Evolutionary conservation across 2,113 vertebrate genomes (phyloP), one percentile per base, ranked within the genome.

Genomic region (Diadophis punctatus): DNA sequence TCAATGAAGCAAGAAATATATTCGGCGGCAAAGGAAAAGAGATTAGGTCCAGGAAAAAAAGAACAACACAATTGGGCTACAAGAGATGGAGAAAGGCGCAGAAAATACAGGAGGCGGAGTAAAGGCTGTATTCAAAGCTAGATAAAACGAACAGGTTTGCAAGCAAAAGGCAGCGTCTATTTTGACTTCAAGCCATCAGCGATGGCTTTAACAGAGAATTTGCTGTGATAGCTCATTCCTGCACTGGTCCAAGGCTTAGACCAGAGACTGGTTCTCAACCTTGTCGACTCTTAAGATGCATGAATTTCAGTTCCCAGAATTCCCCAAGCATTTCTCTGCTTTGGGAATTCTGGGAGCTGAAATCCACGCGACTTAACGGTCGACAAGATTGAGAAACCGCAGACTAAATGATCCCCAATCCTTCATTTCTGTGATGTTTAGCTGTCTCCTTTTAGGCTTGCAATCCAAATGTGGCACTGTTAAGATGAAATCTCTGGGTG

Each of bases 191-290:
- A 39, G 51, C 51, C 46, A 14, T 63, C 56, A 10, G 34, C 20
- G 8, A 22, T 3, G 0, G 8, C 8, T 39, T 22, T 80, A 3
- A 9, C 8, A 2, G 63, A 16, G 2, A 14, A 43, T 22, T 43
- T 43, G 3, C 3, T 80, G 74, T 22, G 8, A 34, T 22, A 80
- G 74, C 68, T 10, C 1, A 43, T 80, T 22, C 74, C 74, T 80
- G 18, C 34, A 22, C 74, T 3, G 18, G 34, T 20, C 18, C 2
- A 10, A 80, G 74, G 74, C 22, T 43, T 23, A 2, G 34, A 68
- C 14, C 5, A 27, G 9, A 27, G 58, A 27, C 9, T 0, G 11
- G 1, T 14, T 4, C 1, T n/a, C 27, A 16, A n/a, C 30, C 4
- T n/a, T 12, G 58, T 30, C 4, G 0, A 60, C 30, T n/a, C 11